Evolutionary conservation across 2,113 vertebrate species (phyloP).

Genomic region (Phyllostomus discolor): DNA sequence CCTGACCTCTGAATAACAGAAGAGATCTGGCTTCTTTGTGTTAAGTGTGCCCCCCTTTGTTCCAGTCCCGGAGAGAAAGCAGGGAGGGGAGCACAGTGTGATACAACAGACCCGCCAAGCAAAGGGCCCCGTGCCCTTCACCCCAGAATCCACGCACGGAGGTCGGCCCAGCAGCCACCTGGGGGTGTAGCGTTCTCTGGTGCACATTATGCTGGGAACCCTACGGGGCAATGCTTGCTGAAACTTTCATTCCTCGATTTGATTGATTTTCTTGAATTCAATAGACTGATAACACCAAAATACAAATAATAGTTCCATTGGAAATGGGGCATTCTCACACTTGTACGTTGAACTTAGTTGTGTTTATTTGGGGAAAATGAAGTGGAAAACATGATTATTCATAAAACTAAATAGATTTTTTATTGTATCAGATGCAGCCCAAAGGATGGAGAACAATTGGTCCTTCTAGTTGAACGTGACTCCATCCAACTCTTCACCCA

Average conservation of each 20-base stretch:
- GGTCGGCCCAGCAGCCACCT: too few relatives aligned
- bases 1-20: neutral
- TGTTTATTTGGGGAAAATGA: slow-evolving; percentile 23
- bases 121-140: neutral
- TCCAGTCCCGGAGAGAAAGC: neutral
- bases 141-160: neutral
- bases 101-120: neutral
- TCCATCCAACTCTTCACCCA: neutral
- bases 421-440: neutral
- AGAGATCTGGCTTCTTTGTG: neutral
- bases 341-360: neutral
- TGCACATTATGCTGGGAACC: too few relatives aligned
- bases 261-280: slow-evolving; percentile 26
- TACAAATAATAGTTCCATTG: neutral
- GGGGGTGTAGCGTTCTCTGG: neutral
- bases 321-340: neutral
- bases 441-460: neutral
- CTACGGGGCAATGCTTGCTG: neutral
- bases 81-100: neutral
- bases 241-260: neutral
- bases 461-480: neutral
- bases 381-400: slow-evolving; percentile 14
- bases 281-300: slow-evolving; percentile 12
- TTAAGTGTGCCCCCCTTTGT: neutral
- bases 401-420: neutral